phyloP scores from a whole-genome alignment of 2,797 vertebrate species.

The Podarcis lilfordi region DNA sequence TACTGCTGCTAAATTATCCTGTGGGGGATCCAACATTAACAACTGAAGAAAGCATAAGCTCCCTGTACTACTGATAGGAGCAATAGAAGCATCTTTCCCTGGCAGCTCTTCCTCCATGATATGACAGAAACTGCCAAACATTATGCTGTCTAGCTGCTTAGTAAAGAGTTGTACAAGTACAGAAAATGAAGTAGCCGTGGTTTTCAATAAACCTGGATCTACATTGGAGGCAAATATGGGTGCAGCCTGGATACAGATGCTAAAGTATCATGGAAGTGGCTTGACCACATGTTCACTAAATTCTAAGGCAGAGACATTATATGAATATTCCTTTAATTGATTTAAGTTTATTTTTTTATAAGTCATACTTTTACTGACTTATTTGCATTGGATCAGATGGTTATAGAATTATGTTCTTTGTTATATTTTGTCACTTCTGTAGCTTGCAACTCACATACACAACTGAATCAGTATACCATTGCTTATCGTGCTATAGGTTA shows the following conservation, averaged over 20 bases:
- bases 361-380: too few relatives aligned
- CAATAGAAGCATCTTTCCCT: neutral
- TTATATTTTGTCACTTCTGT: too few relatives aligned
- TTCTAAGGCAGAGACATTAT: neutral
- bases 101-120: neutral
- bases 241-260: neutral
- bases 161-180: neutral
- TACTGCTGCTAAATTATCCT: neutral
- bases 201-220: neutral
- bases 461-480: neutral
- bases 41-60: neutral
- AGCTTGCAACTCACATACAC: too few relatives aligned
- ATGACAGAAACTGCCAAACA: neutral
- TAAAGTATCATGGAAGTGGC: neutral
- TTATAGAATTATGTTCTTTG: too few relatives aligned
- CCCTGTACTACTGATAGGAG: neutral
- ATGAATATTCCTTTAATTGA: too few relatives aligned
- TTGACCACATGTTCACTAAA: neutral
- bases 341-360: too few relatives aligned
- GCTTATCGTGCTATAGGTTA: neutral
- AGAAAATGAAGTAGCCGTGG: neutral
- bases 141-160: neutral
- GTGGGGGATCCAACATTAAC: neutral
- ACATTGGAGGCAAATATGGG: neutral
- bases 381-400: too few relatives aligned